These are phyloP conservation scores for Polyergus mexicanus DNA, from an alignment of 1,140 invertebrate species.

Conservation along the genomic window DNA sequence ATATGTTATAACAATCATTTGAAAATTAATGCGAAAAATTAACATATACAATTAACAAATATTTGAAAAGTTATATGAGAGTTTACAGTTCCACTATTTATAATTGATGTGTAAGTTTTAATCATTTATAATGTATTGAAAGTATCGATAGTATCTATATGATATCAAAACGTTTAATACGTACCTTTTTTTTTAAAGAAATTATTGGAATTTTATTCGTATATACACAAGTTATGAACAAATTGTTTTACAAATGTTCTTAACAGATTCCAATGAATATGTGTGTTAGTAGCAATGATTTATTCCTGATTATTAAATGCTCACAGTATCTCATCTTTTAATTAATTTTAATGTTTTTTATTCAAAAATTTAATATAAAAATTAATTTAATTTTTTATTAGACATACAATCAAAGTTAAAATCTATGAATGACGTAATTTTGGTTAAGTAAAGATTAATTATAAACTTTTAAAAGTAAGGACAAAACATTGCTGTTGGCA, in stretches of 20 bases:
- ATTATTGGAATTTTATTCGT: neutral
- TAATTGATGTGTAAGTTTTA: constrained; percentile 18
- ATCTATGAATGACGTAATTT: neutral
- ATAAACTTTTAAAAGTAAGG: neutral
- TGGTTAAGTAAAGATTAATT: neutral
- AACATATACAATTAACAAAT: neutral
- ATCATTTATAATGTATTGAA: constrained; percentile 8
- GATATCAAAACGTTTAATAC: neutral
- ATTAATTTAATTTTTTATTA: constrained; percentile 12
- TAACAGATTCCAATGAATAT: neutral
- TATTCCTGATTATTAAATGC: neutral
- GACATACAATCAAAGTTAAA: neutral
- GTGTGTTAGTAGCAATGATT: neutral
- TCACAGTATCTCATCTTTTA: neutral
- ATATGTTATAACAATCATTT: constrained; percentile 1
- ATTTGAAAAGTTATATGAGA: constrained; percentile 29
- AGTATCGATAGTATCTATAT: neutral
- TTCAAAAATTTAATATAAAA: neutral
- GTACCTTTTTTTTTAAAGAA: neutral
- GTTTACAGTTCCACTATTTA: constrained; percentile 11
- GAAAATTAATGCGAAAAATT: neutral
- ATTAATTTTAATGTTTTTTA: constrained; percentile 8
- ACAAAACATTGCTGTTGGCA: neutral
- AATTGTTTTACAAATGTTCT: constrained; percentile 2
- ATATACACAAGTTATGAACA: neutral